Evolutionary conservation across 2,888 invertebrate species (phyloP), one percentile per base, ranked within the genome.

Genomic region (Barypeithes pellucidus): DNA sequence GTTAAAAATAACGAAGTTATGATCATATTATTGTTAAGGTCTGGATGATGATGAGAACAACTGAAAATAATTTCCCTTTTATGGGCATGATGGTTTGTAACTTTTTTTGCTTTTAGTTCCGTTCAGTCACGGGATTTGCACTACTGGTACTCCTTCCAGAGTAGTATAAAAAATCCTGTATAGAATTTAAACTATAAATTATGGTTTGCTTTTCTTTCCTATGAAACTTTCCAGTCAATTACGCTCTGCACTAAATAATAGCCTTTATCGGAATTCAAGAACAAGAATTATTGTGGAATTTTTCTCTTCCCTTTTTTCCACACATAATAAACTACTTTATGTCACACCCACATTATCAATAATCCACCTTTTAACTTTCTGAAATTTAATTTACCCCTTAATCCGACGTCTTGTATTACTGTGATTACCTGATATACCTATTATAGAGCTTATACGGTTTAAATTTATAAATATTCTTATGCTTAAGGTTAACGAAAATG

Each of bases 11-110:
- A n/a, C n/a, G n/a, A n/a, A n/a, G n/a, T n/a, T n/a, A n/a, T n/a
- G n/a, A n/a, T n/a, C n/a, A n/a, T n/a, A n/a, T n/a, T n/a, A n/a
- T n/a, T n/a, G n/a, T n/a, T n/a, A n/a, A n/a, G n/a, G n/a, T n/a
- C n/a, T n/a, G n/a, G n/a, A n/a, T n/a, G n/a, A n/a, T n/a, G 65
- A 72, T 59, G 73, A 73, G 67, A 68, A 36, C 67, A 61, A 33
- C 62, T 67, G 62, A 41, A 72, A 72, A 67, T 67, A 72, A 61
- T 63, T 67, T 73, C 57, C 68, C 73, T 68, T 73, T 73, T 57
- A 68, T 73, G 73, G 73, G 47, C 72, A 72, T 67, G 29, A 62
- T 72, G 72, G 62, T 63, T 1, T 72, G 67, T 47, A 67, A 43
- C 43, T 70, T 72, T 73, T 73, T 67, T 36, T n/a, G n/a, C n/a